These are phyloP conservation scores for Neodiprion virginianus DNA, from an alignment of 1,140 invertebrate species.

Conservation along the genomic window DNA sequence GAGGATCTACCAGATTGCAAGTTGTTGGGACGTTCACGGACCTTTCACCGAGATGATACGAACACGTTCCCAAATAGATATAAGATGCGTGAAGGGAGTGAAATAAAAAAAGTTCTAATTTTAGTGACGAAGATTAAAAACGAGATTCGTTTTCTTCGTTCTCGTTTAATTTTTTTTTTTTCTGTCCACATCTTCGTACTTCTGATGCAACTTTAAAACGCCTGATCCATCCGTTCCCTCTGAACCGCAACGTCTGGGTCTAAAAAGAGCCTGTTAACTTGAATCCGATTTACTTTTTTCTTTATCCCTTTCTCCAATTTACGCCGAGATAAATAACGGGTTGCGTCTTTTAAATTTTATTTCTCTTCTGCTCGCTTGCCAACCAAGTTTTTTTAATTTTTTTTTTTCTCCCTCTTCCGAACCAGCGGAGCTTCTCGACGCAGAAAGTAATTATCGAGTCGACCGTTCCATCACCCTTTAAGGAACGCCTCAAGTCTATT, in stretches of 20 bases:
- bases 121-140: conserved; percentile 35
- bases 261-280: too few species aligned
- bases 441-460: neutral
- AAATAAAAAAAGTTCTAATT: conserved; percentile 33
- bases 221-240: conserved; percentile 15
- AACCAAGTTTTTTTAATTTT: neutral
- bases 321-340: conserved; percentile 37
- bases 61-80: too few species aligned
- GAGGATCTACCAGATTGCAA: too few species aligned
- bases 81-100: too few species aligned
- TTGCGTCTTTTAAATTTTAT: conserved; percentile 23
- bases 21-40: too few species aligned
- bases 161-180: conserved; percentile 1
- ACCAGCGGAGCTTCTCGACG: neutral
- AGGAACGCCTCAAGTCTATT: neutral
- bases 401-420: conserved; percentile 27
- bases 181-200: too few species aligned
- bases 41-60: too few species aligned
- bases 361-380: conserved; percentile 28
- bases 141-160: conserved; percentile 25
- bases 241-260: neutral
- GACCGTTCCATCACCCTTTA: neutral
- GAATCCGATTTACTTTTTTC: neutral
- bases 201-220: too few species aligned
- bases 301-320: neutral